Evolutionary conservation across 2,888 invertebrate genomes (phyloP).

Genomic region (Leptinotarsa rubiginosa): DNA sequence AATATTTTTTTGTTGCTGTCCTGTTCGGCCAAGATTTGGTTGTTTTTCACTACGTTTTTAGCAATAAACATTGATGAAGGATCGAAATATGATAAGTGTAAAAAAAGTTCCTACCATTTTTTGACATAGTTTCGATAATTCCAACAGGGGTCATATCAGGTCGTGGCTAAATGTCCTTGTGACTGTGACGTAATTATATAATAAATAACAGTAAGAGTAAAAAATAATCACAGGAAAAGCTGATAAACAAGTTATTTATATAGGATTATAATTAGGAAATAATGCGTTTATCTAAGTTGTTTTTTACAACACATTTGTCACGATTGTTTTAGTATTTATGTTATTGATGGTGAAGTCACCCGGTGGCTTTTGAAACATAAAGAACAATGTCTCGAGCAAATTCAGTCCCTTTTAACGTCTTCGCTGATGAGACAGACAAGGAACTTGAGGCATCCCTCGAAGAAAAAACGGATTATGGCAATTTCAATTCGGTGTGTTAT

Average conservation of each 20-base stretch:
- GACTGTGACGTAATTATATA: not conserved
- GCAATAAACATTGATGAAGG: too few relatives aligned
- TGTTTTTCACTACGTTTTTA: too few relatives aligned
- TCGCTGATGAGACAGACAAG: slow-evolving; percentile 1
- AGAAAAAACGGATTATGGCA: not conserved
- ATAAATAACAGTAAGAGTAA: not conserved
- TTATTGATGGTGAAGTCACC: not conserved
- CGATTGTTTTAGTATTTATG: not conserved
- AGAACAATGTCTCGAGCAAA: slow-evolving; percentile 6
- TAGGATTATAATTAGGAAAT: not conserved
- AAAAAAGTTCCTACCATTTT: too few relatives aligned
- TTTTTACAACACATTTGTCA: not conserved
- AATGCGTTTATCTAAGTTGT: not conserved
- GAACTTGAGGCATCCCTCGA: slow-evolving; percentile 1
- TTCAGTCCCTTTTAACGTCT: slow-evolving; percentile 14
- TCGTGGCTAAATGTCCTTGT: too few relatives aligned
- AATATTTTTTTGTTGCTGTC: too few relatives aligned
- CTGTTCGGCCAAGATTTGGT: too few relatives aligned
- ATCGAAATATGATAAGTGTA: too few relatives aligned
- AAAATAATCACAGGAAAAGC: not conserved
- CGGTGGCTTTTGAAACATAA: not conserved
- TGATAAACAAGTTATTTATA: slow-evolving; percentile 8
- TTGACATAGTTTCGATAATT: too few relatives aligned
- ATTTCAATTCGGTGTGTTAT: not conserved
- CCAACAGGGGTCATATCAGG: too few relatives aligned